Conservation (phyloP, 2,888 invertebrate species). For the Thecocarcelia acutangulata region DNA sequence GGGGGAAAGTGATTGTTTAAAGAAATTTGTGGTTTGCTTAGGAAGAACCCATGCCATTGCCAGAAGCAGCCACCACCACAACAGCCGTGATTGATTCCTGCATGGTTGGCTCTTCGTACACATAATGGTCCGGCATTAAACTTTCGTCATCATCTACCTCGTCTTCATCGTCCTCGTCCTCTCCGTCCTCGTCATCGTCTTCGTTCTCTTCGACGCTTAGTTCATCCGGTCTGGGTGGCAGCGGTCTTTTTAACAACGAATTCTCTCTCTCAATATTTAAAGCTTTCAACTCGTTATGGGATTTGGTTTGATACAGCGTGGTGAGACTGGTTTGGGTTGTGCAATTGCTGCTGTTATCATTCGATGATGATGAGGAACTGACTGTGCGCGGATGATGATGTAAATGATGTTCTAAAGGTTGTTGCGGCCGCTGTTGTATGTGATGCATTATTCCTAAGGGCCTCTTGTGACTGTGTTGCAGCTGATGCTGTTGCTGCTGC, state of each 20-base stretch:
- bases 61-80: conserved; percentile 71
- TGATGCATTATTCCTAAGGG: conserved; percentile 41
- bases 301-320: conserved; percentile 69
- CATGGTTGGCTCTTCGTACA: conserved; percentile 70
- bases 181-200: conserved; percentile 51
- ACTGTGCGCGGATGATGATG: conserved; percentile 69
- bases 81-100: conserved; percentile 70
- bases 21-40: conserved; percentile 12
- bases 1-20: conserved; percentile 27
- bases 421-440: conserved; percentile 47
- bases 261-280: conserved; percentile 64
- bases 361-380: conserved; percentile 71
- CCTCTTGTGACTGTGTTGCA: conserved; percentile 38
- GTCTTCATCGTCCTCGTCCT: conserved; percentile 64
- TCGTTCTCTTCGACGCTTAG: conserved; percentile 59
- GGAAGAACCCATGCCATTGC: conserved; percentile 63
- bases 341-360: conserved; percentile 72
- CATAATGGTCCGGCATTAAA: conserved; percentile 65
- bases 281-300: conserved; percentile 64
- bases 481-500: conserved; percentile 42
- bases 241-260: conserved; percentile 65
- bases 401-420: conserved; percentile 57
- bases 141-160: conserved; percentile 66
- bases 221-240: conserved; percentile 63
- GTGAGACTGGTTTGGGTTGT: conserved; percentile 72